Conservation (phyloP, 1,140 invertebrate species). For the Apis laboriosa region DNA sequence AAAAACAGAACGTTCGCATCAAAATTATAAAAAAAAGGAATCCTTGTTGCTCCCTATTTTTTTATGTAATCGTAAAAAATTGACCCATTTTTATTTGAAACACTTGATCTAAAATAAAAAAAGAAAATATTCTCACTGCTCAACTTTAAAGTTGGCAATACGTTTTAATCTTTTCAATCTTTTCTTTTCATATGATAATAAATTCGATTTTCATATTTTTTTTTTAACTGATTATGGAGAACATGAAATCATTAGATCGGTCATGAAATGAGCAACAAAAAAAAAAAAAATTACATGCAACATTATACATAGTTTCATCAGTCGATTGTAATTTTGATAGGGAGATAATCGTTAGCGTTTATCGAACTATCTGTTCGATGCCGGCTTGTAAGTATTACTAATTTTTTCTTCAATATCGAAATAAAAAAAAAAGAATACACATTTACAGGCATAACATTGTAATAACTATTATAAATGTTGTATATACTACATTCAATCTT, state of each 20-base stretch:
- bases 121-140: not conserved
- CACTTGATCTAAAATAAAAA: constrained; percentile 17
- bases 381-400: constrained; percentile 33
- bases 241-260: not conserved
- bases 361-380: constrained; percentile 4
- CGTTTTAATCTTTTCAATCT: not conserved
- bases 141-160: not conserved
- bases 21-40: constrained; percentile 16
- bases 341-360: constrained; percentile 63
- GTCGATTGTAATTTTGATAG: constrained; percentile 61
- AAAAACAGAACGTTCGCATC: not conserved
- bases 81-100: not conserved
- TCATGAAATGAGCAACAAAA: not conserved
- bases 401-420: constrained; percentile 12
- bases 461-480: constrained; percentile 62
- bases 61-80: not conserved
- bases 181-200: not conserved
- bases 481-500: constrained; percentile 62
- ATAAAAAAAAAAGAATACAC: constrained; percentile 37
- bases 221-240: not conserved
- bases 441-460: constrained; percentile 54
- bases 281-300: not conserved
- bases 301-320: not conserved
- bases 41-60: constrained; percentile 41
- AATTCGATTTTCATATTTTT: not conserved